Evolutionary conservation across 2,113 vertebrate genomes (phyloP), one percentile per base, ranked within the genome.

Genomic region (Cyprinus carpio): DNA sequence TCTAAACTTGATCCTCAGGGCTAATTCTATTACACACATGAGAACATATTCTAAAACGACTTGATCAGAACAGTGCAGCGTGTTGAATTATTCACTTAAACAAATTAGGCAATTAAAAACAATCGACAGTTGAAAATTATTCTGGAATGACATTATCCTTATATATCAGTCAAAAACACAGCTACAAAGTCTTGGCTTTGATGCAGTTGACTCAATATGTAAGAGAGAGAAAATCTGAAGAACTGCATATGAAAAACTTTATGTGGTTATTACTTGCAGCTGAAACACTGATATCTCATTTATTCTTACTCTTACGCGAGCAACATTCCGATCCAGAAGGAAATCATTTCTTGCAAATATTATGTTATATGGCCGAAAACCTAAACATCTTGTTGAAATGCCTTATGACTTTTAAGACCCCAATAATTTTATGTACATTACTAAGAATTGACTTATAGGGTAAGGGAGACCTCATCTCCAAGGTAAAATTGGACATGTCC

Each of bases 31-130:
- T 60, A 16, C n/a, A 80, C 15, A 20, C 58, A 9, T 27, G 25
- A 62, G 15, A 64, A 64, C 34, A 81, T 71, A 20, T 65, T 81
- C 78, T 46, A 60, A n/a, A n/a, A 81, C 15, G 37, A 27, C 25
- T 27, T 20, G 7, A 76, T 76, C 43, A 76, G 25, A 51, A 54
- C 25, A 76, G 46, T 13, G n/a, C 37, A 7, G n/a, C n/a, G 16
- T 49, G 37, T 49, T 23, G 27, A 65, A 65, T 49, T 46, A 65
- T 46, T 49, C 37, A 49, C 78, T 81, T 65, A 81, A n/a, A 46
- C 23, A 62, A 27, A 60, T 79, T 40, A 79, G 11, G 25, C 5
- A 27, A 43, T 81, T 65, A n/a, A n/a, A 81, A 65, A 15, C n/a
- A 49, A 81, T 65, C 60, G 60, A 46, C 56, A 29, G 9, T 65